Percentiles rank a stretch among this genome's conserved stretches.
Evolutionary conservation across 2,797 vertebrate genomes (phyloP).

Genomic region (Halcyon chelicuti): DNA sequence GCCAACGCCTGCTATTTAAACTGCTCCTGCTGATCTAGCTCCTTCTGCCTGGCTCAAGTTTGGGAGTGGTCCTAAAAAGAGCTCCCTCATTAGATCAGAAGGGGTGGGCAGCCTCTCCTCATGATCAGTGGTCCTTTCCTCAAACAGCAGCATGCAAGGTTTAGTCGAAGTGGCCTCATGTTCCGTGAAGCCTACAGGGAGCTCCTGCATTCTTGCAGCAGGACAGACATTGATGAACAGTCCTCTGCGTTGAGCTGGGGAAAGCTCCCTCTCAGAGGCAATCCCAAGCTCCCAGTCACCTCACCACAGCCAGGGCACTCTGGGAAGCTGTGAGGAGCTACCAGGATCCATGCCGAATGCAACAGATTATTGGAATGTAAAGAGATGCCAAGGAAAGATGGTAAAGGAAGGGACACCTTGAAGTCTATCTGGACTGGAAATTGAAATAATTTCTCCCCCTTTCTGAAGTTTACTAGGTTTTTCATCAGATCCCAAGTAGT

Average conservation of each 20-base stretch:
- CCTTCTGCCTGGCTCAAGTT: background rate
- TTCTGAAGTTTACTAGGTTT: background rate
- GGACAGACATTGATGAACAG: background rate
- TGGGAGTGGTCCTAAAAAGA: background rate
- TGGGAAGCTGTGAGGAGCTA: background rate
- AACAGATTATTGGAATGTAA: background rate
- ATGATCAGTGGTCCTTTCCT: background rate
- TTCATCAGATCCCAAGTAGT: background rate
- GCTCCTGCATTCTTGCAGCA: background rate
- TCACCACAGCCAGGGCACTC: background rate
- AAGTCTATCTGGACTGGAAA: background rate
- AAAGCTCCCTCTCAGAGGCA: background rate
- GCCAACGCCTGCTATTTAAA: background rate
- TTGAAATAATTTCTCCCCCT: background rate
- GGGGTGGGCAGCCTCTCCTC: background rate
- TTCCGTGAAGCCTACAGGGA: background rate
- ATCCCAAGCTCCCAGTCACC: background rate
- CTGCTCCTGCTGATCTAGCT: background rate
- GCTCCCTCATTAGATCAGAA: background rate
- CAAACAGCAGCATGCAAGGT: background rate
- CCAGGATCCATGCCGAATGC: background rate
- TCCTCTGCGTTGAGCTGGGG: background rate
- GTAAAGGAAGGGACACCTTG: background rate
- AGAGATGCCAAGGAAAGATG: background rate
- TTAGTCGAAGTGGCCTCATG: too few species aligned